Evolutionary conservation across 2,113 vertebrate genomes (phyloP).

Genomic region (Mohoua ochrocephala): DNA sequence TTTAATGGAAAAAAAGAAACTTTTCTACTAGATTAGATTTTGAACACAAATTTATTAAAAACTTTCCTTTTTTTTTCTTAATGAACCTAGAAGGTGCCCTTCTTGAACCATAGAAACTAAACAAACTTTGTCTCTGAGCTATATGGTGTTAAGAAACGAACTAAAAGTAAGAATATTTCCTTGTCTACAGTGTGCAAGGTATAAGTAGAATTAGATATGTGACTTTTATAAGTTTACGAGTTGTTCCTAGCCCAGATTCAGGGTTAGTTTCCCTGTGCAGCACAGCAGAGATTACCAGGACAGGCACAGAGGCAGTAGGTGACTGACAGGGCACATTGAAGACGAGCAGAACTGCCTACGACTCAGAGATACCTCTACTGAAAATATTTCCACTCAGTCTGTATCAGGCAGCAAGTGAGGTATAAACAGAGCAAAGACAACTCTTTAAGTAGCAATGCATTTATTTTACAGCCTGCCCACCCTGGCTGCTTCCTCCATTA

Average conservation of each 20-base stretch:
- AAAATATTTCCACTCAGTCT: neutral
- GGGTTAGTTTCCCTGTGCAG: neutral
- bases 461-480: constrained; percentile 36
- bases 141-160: neutral
- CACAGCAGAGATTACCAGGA: neutral
- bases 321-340: neutral
- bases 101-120: neutral
- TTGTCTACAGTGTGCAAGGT: neutral
- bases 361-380: neutral
- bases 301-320: neutral
- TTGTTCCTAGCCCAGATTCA: neutral
- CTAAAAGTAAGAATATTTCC: neutral
- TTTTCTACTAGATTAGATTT: neutral
- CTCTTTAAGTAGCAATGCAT: neutral
- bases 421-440: neutral
- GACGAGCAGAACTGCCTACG: neutral
- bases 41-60: neutral
- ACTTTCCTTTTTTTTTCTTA: neutral
- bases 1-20: neutral
- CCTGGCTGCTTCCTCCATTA: neutral
- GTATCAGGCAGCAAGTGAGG: neutral
- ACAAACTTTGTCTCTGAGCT: neutral
- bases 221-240: neutral
- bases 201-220: neutral
- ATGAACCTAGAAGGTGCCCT: neutral